Conservation (phyloP, 2,888 invertebrate species). For the Drosophila aldrichi region DNA sequence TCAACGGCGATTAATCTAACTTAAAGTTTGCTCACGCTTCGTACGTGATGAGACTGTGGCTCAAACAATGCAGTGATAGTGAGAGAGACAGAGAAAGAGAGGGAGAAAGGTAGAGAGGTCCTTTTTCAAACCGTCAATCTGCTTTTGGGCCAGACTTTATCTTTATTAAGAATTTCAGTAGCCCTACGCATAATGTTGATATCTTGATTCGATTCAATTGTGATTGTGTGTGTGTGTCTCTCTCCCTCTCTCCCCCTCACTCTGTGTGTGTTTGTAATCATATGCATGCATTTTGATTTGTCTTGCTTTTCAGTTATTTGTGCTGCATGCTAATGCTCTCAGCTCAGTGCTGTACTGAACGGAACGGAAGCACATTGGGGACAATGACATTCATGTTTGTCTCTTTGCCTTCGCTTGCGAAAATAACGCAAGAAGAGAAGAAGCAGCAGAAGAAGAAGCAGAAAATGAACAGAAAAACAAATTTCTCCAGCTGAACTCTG, state of each 20-base stretch:
- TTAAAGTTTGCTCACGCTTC: constrained; percentile 80
- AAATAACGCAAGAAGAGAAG: too few relatives aligned
- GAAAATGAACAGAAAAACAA: neutral
- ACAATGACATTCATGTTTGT: constrained; percentile 54
- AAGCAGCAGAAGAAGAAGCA: neutral
- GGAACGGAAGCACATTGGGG: constrained; percentile 65
- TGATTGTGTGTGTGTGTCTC: constrained; percentile 40
- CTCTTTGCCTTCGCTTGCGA: constrained; percentile 28
- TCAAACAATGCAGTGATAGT: constrained; percentile 32
- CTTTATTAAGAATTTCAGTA: constrained; percentile 84
- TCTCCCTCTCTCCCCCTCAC: neutral
- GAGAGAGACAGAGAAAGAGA: constrained; percentile 36
- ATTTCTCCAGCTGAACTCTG: constrained; percentile 61
- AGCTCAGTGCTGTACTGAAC: constrained; percentile 24
- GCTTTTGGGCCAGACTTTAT: constrained; percentile 61
- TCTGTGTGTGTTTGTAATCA: constrained; percentile 38
- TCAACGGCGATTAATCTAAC: constrained; percentile 74
- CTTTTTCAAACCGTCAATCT: constrained; percentile 60
- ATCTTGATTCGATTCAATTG: constrained; percentile 75
- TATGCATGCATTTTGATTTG: constrained; percentile 77
- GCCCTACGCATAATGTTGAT: constrained; percentile 67
- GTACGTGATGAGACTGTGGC: constrained; percentile 72
- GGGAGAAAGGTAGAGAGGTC: constrained; percentile 55
- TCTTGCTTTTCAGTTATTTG: constrained; percentile 70
- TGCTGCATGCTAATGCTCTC: constrained; percentile 73